phyloP scores from a whole-genome alignment of 2,113 vertebrate species.

The Erpornis zantholeuca region DNA sequence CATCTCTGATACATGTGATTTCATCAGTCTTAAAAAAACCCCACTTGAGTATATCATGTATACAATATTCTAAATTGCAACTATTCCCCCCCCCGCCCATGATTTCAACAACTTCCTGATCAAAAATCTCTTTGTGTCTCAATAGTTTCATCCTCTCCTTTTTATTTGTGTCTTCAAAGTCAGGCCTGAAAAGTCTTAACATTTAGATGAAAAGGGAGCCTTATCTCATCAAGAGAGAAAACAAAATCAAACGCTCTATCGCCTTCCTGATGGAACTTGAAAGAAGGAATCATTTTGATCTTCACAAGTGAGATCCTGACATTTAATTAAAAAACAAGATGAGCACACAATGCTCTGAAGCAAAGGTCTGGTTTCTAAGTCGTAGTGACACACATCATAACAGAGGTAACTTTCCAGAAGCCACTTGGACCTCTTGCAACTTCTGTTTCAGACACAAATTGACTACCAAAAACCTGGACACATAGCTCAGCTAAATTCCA shows the following conservation, averaged over 20 bases:
- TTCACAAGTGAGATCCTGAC: constrained; percentile 19
- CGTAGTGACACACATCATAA: neutral
- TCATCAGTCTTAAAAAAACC: rapidly evolving
- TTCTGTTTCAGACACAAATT: neutral
- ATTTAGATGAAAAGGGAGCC: constrained; percentile 36
- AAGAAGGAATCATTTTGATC: constrained; percentile 47
- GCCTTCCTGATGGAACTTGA: neutral
- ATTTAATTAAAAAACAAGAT: constrained; percentile 40
- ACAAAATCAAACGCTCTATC: neutral
- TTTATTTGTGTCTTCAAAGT: constrained; percentile 34
- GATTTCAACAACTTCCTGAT: constrained; percentile 21
- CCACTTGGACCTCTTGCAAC: neutral
- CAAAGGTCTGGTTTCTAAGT: neutral
- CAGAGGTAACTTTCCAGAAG: neutral
- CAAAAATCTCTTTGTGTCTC: constrained; percentile 10
- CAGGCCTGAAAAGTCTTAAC: constrained; percentile 19
- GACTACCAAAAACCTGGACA: neutral
- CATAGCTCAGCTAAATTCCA: neutral
- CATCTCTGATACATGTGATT: neutral
- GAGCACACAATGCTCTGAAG: neutral
- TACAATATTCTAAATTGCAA: neutral
- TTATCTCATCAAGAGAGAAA: constrained; percentile 2
- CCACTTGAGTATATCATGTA: neutral
- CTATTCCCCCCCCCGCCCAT: too few species aligned
- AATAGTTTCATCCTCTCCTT: neutral